A percentile compares a stretch with the other conserved stretches of the same genome.
Conservation (phyloP, 2,888 invertebrate genomes). For the Phaedon cochleariae region DNA sequence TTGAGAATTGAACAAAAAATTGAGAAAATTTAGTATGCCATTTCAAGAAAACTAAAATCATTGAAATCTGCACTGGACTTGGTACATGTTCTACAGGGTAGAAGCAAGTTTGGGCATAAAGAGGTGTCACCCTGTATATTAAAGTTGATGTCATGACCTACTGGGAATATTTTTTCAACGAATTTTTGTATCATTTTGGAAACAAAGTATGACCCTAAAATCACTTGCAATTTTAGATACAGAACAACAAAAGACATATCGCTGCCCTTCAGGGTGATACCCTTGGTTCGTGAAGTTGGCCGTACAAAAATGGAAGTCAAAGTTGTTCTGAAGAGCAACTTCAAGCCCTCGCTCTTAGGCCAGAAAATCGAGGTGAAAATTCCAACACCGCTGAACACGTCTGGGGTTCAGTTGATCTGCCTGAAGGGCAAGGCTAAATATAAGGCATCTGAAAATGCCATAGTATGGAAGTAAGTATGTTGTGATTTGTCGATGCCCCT, state of each 20-base stretch:
- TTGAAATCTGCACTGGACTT: too few species aligned
- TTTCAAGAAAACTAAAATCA: too few species aligned
- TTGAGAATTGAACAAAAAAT: too few species aligned
- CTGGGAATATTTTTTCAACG: too few species aligned
- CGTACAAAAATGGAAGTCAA: conserved; percentile 99
- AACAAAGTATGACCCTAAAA: background rate
- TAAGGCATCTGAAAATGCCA: conserved; percentile 99
- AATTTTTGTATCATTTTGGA: too few species aligned
- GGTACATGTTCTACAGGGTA: too few species aligned
- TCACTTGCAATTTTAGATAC: conserved; percentile 67
- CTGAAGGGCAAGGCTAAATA: conserved; percentile 99
- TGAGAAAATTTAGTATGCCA: too few species aligned
- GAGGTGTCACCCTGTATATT: too few species aligned
- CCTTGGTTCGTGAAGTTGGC: conserved; percentile 96
- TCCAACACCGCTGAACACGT: conserved; percentile 98
- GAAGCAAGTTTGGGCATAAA: too few species aligned
- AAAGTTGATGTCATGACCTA: too few species aligned
- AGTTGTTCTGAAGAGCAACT: conserved; percentile 98
- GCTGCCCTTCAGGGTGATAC: conserved; percentile 98
- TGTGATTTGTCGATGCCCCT: too few species aligned
- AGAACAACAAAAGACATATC: conserved; percentile 99
- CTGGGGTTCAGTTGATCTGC: conserved; percentile 98
- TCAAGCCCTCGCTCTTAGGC: conserved; percentile 96
- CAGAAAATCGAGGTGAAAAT: conserved; percentile 99
- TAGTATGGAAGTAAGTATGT: conserved; percentile 85